phyloP scores from a whole-genome alignment of 1,140 invertebrate species.

The Telenomus remus region DNA sequence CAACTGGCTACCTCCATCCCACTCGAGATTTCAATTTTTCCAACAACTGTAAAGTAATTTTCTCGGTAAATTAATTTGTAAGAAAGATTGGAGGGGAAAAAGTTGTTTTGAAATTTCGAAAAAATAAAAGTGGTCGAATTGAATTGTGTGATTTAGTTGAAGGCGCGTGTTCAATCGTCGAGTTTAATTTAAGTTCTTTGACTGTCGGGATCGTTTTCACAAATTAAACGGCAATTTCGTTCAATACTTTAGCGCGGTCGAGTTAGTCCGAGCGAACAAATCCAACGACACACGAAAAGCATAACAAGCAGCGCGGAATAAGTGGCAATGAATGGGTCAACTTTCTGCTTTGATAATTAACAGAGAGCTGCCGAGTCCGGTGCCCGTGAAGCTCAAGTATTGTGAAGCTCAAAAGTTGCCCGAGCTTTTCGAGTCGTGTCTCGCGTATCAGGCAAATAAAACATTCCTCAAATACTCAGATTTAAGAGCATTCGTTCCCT shows the following conservation, averaged over 20 bases:
- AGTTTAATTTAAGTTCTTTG: no score
- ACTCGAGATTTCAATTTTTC: no score
- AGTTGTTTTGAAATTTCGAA: no score
- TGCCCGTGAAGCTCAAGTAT: slow-evolving; percentile 20
- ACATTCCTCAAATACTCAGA: slow-evolving; percentile 50
- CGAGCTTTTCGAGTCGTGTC: slow-evolving; percentile 27
- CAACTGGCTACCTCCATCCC: no score
- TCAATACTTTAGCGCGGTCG: neutral
- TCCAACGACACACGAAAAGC: slow-evolving; percentile 15
- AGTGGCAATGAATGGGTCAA: slow-evolving; percentile 40
- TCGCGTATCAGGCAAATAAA: slow-evolving; percentile 29
- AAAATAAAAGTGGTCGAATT: no score
- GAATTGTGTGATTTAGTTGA: no score
- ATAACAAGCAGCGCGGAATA: slow-evolving; percentile 41
- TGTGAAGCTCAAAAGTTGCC: slow-evolving; percentile 37
- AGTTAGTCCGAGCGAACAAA: slow-evolving; percentile 18
- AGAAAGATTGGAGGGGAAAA: no score
- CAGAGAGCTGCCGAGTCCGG: slow-evolving; percentile 25
- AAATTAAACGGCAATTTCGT: no score
- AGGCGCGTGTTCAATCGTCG: no score
- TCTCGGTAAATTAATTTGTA: no score
- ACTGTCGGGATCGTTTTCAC: no score
- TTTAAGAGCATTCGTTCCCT: slow-evolving; percentile 27
- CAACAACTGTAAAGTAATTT: no score
- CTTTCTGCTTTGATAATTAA: slow-evolving; percentile 40